These are phyloP conservation scores for Himantopus leucocephalus DNA, from an alignment of 2,113 vertebrate species.

Conservation along the genomic window DNA sequence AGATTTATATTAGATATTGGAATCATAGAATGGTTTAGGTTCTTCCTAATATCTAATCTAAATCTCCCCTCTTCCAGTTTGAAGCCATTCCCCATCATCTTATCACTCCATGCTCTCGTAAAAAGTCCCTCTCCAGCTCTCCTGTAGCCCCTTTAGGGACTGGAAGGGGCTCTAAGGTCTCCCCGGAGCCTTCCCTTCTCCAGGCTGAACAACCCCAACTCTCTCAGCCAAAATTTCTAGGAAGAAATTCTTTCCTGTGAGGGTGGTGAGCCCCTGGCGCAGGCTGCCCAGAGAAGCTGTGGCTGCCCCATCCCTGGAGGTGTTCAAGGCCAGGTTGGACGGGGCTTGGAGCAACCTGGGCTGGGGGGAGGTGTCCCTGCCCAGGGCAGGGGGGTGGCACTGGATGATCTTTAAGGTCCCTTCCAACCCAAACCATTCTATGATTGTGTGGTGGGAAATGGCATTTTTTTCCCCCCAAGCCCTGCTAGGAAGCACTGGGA, in stretches of 20 bases:
- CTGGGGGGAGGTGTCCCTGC: not conserved
- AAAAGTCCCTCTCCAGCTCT: too few species aligned
- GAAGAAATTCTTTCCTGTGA: not conserved
- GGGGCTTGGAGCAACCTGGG: not conserved
- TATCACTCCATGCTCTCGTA: too few species aligned
- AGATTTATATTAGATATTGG: not conserved
- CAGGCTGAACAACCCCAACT: too few species aligned
- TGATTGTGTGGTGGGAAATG: not conserved
- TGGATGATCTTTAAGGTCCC: not conserved
- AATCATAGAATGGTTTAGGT: too few species aligned
- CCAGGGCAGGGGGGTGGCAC: not conserved
- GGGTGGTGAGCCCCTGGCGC: not conserved
- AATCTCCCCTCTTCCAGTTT: too few species aligned
- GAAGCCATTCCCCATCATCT: too few species aligned
- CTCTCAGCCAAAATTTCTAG: too few species aligned
- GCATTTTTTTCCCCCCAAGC: rapidly evolving
- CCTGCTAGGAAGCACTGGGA: not conserved
- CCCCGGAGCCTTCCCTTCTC: too few species aligned
- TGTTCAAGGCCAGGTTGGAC: not conserved
- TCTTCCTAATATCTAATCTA: too few species aligned
- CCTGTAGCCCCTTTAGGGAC: too few species aligned
- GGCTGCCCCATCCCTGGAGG: not conserved
- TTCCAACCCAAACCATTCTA: not conserved
- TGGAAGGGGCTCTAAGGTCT: too few species aligned
- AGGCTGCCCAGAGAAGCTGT: not conserved